Evolutionary conservation across 2,113 vertebrate genomes (phyloP).

Genomic region (mouse (Mus musculus)): DNA sequence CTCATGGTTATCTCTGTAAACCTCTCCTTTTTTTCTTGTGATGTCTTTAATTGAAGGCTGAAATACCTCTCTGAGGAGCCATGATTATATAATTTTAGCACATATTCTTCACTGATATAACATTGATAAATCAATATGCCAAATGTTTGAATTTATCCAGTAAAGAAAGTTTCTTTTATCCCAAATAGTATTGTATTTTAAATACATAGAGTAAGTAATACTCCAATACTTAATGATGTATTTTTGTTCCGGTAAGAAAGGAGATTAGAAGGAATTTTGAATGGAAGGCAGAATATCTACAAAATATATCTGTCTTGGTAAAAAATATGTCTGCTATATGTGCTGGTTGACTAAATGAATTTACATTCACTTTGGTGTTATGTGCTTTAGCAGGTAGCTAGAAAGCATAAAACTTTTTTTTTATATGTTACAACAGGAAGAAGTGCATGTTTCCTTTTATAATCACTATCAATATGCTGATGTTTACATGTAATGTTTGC

Average conservation of each 20-base stretch:
- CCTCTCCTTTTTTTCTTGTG: background rate
- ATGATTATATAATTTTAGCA: background rate
- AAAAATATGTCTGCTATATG: background rate
- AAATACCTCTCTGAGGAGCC: background rate
- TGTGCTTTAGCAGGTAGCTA: background rate
- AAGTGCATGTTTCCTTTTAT: background rate
- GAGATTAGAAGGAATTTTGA: background rate
- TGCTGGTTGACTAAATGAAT: background rate
- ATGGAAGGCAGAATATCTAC: background rate
- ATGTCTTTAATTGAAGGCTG: background rate
- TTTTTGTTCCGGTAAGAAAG: background rate
- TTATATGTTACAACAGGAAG: background rate
- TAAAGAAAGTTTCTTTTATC: background rate
- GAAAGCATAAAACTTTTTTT: background rate
- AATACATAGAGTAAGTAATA: background rate
- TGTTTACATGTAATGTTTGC: background rate
- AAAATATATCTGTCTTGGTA: background rate
- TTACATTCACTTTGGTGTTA: background rate
- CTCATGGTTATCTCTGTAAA: background rate
- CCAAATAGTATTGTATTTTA: background rate
- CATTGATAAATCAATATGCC: background rate
- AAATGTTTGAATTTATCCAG: background rate
- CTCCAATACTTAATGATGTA: background rate
- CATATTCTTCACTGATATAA: conserved; percentile 3
- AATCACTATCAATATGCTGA: background rate